Percentiles rank a stretch among this genome's conserved stretches.
Conservation (phyloP, 2,888 invertebrate species). For the Xestia sexstrigata region DNA sequence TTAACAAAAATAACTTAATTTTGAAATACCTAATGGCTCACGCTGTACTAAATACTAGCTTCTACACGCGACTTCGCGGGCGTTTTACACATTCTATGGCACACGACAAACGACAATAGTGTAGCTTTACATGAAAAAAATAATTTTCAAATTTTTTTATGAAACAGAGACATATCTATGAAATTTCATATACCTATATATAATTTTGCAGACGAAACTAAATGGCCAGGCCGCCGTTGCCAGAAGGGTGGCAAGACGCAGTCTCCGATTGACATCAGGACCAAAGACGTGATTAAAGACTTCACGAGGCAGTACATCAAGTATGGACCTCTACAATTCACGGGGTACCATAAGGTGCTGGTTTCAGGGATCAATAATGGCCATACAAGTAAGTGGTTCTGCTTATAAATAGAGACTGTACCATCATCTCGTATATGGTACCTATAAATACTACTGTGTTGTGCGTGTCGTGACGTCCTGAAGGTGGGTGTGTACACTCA, state of each 20-base stretch:
- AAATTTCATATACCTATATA: background rate
- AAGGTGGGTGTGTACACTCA: background rate
- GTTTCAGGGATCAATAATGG: constrained; percentile 92
- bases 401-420: background rate
- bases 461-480: background rate
- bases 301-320: constrained; percentile 76
- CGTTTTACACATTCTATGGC: background rate
- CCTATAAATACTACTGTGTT: background rate
- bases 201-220: constrained; percentile 74
- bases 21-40: background rate
- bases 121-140: background rate
- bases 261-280: constrained; percentile 85
- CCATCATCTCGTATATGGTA: background rate
- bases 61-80: background rate
- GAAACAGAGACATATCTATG: background rate
- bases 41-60: background rate
- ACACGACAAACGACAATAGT: background rate
- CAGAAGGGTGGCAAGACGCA: constrained; percentile 79
- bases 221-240: constrained; percentile 81
- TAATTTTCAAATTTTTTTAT: background rate
- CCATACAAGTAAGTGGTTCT: constrained; percentile 91
- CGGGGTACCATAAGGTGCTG: constrained; percentile 89
- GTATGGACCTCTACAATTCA: constrained; percentile 87
- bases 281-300: constrained; percentile 74
- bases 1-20: background rate